Evolutionary conservation across 1,140 invertebrate species (phyloP), one percentile per base, ranked within the genome.

Genomic region (Calliopsis andreniformis): DNA sequence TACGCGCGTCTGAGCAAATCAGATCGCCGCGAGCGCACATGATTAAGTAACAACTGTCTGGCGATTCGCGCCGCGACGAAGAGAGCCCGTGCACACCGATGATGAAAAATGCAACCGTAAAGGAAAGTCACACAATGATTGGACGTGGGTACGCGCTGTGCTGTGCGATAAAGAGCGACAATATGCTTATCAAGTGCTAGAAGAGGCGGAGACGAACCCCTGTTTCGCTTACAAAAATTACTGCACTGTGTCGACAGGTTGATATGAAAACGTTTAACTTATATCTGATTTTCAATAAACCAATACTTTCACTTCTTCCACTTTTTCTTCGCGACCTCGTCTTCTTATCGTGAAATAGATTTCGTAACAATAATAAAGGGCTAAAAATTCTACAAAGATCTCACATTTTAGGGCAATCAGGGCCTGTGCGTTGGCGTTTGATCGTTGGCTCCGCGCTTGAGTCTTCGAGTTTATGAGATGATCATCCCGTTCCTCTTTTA

Each of bases 61-160:
- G 30, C 30, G 16, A 23, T 32, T 14, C 23, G 55, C 25, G 51
- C 30, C 16, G 20, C 25, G 23, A 47, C 28, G 20, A 61, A n/a
- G 25, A 42, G 7, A 30, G 45, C 20, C 20, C 53, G 16, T 49
- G 43, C 68, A 61, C 47, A 53, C 20, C 63, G 49, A 2, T 6
- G 68, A 39, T 39, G 43, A 20, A 20, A 45, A 8, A 12, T 58
- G 42, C 58, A 78, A 63, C 45, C 6, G 7, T 28, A 14, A 20
- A 20, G 32, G 32, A 64, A 64, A 49, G 10, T 71, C 47, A 67
- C 53, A 67, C 35, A 53, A 70, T 51, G 39, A 49, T 66, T 45
- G 70, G 72, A 82, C 80, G 71, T 70, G 78, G 58, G 51, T 82
- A 80, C 78, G 79, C 79, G 79, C 79, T 81, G 56, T 80, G 79